These are phyloP conservation scores for Nothocercus julius DNA, from an alignment of 2,113 vertebrate genomes.

Conservation along the genomic window DNA sequence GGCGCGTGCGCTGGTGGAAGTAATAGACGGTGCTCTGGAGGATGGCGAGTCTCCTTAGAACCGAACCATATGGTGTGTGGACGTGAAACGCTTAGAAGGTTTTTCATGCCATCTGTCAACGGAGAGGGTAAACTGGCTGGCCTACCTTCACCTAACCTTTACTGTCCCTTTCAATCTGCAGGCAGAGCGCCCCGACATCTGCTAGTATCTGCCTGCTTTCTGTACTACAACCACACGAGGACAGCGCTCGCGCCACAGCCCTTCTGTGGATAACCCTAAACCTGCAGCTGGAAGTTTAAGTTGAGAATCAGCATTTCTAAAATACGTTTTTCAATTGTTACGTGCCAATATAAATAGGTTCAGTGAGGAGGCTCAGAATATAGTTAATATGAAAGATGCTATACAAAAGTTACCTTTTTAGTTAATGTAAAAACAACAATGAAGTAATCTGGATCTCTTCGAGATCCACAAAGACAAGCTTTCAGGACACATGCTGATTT, in stretches of 20 bases:
- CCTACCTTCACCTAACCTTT: background rate
- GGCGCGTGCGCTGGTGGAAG: background rate
- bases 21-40: conserved; percentile 45
- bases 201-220: background rate
- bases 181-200: accelerated
- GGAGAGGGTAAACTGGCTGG: background rate
- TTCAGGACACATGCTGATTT: background rate
- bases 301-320: background rate
- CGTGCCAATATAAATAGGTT: accelerated
- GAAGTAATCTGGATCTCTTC: background rate
- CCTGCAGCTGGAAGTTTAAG: background rate
- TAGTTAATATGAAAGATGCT: background rate
- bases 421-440: background rate
- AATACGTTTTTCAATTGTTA: background rate
- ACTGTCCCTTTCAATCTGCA: background rate
- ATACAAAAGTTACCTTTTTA: background rate
- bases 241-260: accelerated
- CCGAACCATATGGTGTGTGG: background rate
- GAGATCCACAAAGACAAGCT: accelerated
- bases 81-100: conserved; percentile 21
- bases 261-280: accelerated
- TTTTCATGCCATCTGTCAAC: conserved; percentile 33
- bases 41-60: conserved; percentile 7
- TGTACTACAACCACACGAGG: accelerated
- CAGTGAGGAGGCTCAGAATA: background rate